Base-by-base conservation (phyloP, 1,140 invertebrate species). In the Anagrus nilaparvatae region DNA sequence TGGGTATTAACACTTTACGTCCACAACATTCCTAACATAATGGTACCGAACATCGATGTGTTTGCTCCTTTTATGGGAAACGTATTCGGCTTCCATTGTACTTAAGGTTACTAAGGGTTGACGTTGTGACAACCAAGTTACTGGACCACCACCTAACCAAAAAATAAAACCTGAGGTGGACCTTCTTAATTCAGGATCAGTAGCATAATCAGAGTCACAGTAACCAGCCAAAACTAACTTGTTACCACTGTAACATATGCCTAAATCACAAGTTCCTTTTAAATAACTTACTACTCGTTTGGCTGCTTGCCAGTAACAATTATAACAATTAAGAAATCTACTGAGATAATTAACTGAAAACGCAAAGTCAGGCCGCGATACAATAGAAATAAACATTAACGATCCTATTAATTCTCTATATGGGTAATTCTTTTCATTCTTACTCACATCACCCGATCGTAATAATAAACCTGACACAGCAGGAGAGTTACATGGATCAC, bases 201-300 rank as follows among this genome's bases (percentile, higher is more conserved):
- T 52, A 10, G 58, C 65, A 49, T 49, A 69, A 38, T 70, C 66
- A 14, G 65, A 50, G 43, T 71, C 67, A 24, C 41, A 54, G 44
- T 49, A 60, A 5, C 47, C n/a, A n/a, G n/a, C n/a, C n/a, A n/a
- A n/a, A n/a, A n/a, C n/a, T n/a, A n/a, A n/a, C n/a, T n/a, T n/a
- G n/a, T n/a, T n/a, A n/a, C n/a, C 47, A 43, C 46, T 47, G 28
- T 56, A 30, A 5, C 39, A 17, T 18, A 44, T 44, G 1, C 42
- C 42, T 1, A 21, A 10, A 32, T 44, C 13, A 4, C 4, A 2
- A 7, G 42, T 29, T 19, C 19, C 20, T 2, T 12, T 28, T 19
- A 43, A 1, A 35, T 28, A n/a, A n/a, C 30, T 23, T 3, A 41
- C 6, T 5, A 44, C 28, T 39, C 43, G 2, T n/a, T 46, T 46